phyloP scores from a whole-genome alignment of 2,888 invertebrate genomes.

The Trissolcus brochymenae region DNA sequence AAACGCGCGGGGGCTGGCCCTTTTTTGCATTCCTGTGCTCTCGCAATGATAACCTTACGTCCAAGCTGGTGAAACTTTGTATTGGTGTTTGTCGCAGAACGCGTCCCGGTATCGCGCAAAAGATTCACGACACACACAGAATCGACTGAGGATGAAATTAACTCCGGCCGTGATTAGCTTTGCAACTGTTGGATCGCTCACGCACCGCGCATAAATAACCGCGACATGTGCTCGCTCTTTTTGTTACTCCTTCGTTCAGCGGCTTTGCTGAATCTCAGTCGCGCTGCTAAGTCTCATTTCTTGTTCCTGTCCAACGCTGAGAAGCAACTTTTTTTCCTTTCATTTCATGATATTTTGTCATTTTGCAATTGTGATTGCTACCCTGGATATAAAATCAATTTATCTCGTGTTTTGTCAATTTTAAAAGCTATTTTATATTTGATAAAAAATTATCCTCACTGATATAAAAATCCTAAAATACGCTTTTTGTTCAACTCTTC shows the following conservation, averaged over 20 bases:
- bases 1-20: slow-evolving; percentile 67
- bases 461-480: too few species aligned
- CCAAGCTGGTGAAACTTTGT: slow-evolving; percentile 22
- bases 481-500: too few species aligned
- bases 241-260: not conserved
- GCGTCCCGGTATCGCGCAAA: slow-evolving; percentile 34
- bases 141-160: slow-evolving; percentile 12
- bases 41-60: slow-evolving; percentile 63
- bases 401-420: too few species aligned
- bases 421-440: too few species aligned
- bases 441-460: too few species aligned
- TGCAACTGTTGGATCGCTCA: slow-evolving; percentile 26
- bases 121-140: slow-evolving; percentile 42
- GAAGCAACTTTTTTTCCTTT: too few species aligned
- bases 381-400: too few species aligned
- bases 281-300: too few species aligned
- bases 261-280: not conserved
- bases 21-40: slow-evolving; percentile 53
- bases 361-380: too few species aligned
- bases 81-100: slow-evolving; percentile 44
- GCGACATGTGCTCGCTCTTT: slow-evolving; percentile 12
- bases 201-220: slow-evolving; percentile 17
- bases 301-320: too few species aligned
- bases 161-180: slow-evolving; percentile 34
- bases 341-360: too few species aligned